Conservation (phyloP, 2,113 vertebrate species). For the Sceloporus undulatus region DNA sequence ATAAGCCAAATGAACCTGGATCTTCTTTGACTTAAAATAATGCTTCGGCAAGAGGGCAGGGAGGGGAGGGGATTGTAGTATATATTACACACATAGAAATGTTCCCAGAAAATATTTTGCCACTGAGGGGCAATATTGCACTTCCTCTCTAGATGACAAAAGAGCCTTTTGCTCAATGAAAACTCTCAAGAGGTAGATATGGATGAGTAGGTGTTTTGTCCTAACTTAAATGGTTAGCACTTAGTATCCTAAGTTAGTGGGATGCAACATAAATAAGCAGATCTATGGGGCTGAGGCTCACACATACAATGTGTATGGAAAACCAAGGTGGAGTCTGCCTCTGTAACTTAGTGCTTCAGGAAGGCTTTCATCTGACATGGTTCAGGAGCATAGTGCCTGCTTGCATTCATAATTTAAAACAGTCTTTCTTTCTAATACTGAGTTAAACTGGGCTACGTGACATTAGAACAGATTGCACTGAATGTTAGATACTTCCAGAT, state of each 20-base stretch:
- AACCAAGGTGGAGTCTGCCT: not conserved
- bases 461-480: not conserved
- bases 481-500: slow-evolving; percentile 6
- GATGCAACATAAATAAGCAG: not conserved
- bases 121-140: not conserved
- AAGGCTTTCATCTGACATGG: slow-evolving; percentile 2
- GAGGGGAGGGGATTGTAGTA: not conserved
- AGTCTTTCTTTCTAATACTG: not conserved
- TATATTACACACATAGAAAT: not conserved
- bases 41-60: not conserved
- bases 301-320: not conserved
- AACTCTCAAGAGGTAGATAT: not conserved
- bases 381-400: not conserved
- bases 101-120: not conserved
- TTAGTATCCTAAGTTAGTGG: not conserved
- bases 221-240: not conserved
- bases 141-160: not conserved
- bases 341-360: not conserved
- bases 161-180: not conserved
- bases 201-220: no score
- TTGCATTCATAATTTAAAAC: not conserved
- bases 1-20: slow-evolving; percentile 48
- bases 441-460: not conserved
- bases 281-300: no score
- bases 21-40: not conserved